Percentiles rank a stretch among this genome's conserved stretches.
Conservation (phyloP, 2,113 vertebrate genomes). For the Corythoichthys haematopterus region DNA sequence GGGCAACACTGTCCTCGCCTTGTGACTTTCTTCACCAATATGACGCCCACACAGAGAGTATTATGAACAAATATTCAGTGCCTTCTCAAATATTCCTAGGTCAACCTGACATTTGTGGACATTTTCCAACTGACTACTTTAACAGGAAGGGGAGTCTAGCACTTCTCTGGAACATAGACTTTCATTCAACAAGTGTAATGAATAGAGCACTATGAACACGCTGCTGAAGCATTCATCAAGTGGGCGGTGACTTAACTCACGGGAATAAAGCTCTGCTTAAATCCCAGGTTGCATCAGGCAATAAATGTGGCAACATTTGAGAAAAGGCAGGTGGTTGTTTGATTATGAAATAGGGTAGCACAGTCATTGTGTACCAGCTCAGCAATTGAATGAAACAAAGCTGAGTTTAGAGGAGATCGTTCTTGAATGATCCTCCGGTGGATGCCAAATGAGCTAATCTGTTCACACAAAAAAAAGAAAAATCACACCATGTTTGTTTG, state of each 20-base stretch:
- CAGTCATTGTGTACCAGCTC: slow-evolving; percentile 8
- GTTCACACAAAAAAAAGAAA: slow-evolving; percentile 22
- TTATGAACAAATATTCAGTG: slow-evolving; percentile 4
- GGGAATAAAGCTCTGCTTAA: slow-evolving; percentile 14
- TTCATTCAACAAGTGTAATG: slow-evolving; percentile 38
- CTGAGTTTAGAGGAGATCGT: slow-evolving; percentile 48
- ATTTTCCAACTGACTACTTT: slow-evolving; percentile 29
- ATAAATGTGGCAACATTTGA: slow-evolving; percentile 12
- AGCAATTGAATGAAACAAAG: slow-evolving; percentile 36
- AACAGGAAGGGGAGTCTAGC: slow-evolving; percentile 38
- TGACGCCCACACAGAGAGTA: not conserved
- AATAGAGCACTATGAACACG: slow-evolving; percentile 46
- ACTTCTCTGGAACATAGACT: slow-evolving; percentile 38
- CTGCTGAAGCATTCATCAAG: slow-evolving; percentile 18
- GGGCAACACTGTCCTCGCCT: slow-evolving; percentile 19
- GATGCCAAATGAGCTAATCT: slow-evolving; percentile 34
- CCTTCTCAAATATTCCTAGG: slow-evolving; percentile 17
- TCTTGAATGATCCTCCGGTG: slow-evolving; percentile 43
- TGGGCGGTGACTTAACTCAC: slow-evolving; percentile 28
- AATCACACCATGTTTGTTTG: slow-evolving; percentile 8
- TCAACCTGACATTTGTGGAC: slow-evolving; percentile 32
- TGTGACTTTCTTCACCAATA: slow-evolving; percentile 35
- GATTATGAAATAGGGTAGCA: slow-evolving; percentile 13
- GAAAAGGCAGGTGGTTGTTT: slow-evolving; percentile 8
- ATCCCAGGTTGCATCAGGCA: slow-evolving; percentile 8